These are phyloP conservation scores for Peromyscus melanophrys DNA, from an alignment of 2,797 vertebrate genomes.

Conservation along the genomic window DNA sequence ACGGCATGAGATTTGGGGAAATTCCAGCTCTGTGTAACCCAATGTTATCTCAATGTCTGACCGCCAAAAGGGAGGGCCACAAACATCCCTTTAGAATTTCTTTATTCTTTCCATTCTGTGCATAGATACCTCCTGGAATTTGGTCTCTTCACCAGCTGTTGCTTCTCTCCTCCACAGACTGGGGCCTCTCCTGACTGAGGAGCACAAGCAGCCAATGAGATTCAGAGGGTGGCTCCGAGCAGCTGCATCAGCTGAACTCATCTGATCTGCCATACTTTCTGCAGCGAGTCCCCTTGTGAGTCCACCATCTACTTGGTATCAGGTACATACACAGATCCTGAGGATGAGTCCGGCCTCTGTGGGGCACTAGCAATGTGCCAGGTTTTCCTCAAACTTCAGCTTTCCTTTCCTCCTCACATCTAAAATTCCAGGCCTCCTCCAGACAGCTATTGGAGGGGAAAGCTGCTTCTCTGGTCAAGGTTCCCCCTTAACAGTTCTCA, in stretches of 20 bases:
- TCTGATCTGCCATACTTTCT: neutral
- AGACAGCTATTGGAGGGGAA: neutral
- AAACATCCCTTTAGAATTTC: neutral
- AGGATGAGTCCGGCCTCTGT: neutral
- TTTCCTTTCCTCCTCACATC: neutral
- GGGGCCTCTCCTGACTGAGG: conserved; percentile 14
- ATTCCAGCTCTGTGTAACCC: neutral
- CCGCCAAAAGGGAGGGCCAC: neutral
- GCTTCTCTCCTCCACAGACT: neutral
- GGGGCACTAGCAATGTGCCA: neutral
- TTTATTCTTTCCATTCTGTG: neutral
- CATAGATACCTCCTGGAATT: neutral
- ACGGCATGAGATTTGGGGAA: neutral
- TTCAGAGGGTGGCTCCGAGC: neutral
- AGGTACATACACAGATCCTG: neutral
- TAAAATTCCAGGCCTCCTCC: neutral
- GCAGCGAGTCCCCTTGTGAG: neutral
- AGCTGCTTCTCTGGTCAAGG: neutral
- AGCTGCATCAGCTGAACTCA: neutral
- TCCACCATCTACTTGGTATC: neutral
- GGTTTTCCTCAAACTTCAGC: neutral
- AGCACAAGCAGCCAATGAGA: rapidly evolving
- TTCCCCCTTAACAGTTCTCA: neutral
- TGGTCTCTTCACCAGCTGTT: neutral
- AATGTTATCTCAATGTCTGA: neutral